These are phyloP conservation scores for Ophioninae sp. DNA, from an alignment of 2,888 invertebrate genomes.

Conservation along the genomic window DNA sequence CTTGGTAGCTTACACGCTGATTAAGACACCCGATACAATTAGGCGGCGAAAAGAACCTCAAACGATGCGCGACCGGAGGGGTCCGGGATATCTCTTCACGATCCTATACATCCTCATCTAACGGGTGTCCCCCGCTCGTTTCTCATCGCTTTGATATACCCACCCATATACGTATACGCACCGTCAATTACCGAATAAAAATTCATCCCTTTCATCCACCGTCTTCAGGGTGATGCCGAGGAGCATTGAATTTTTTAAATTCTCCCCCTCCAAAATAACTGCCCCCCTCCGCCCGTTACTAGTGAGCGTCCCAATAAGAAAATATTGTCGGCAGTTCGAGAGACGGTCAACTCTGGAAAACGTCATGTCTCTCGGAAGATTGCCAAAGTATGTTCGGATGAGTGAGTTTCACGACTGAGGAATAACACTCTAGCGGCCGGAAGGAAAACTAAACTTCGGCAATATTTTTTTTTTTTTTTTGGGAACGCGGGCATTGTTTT, in stretches of 20 bases:
- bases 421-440: no score
- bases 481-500: no score
- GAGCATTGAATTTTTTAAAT: neutral
- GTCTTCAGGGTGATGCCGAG: neutral
- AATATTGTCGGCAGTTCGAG: neutral
- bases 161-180: conserved; percentile 8
- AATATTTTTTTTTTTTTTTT: no score
- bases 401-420: no score
- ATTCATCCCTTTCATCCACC: conserved; percentile 40
- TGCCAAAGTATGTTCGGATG: no score
- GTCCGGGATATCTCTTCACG: conserved; percentile 43
- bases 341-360: neutral
- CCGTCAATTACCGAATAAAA: conserved; percentile 48
- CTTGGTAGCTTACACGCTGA: conserved; percentile 79
- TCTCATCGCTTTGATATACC: conserved; percentile 13
- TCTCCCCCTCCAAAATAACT: neutral
- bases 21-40: conserved; percentile 81
- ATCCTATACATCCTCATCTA: conserved; percentile 46
- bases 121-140: conserved; percentile 47
- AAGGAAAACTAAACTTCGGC: no score
- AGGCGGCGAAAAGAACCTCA: conserved; percentile 78
- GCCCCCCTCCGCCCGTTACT: neutral
- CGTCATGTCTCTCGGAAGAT: neutral
- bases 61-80: conserved; percentile 70
- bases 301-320: neutral